These are phyloP conservation scores for Parauchenoglanis punctatus DNA, from an alignment of 2,797 vertebrate species.

Conservation along the genomic window DNA sequence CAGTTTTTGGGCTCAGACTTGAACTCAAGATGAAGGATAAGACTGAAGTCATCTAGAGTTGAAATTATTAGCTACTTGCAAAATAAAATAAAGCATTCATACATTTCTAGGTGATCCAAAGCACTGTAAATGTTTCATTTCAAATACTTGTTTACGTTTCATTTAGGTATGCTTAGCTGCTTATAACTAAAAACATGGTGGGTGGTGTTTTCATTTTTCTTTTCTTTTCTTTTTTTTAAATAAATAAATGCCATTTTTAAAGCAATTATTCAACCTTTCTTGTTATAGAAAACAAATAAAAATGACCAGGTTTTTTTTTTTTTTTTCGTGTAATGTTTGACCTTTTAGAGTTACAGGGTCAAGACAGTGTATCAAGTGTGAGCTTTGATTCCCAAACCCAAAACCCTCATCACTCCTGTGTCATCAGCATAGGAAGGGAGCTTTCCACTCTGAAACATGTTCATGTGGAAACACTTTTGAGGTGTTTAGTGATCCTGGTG, in stretches of 20 bases:
- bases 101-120: background rate
- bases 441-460: background rate
- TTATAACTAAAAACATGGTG: conserved; percentile 61
- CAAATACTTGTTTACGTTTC: conserved; percentile 43
- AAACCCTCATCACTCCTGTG: background rate
- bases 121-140: conserved; percentile 6
- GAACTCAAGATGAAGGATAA: background rate
- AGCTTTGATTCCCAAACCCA: background rate
- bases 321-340: background rate
- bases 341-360: background rate
- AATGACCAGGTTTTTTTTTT: background rate
- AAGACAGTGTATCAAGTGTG: background rate
- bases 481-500: background rate
- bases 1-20: background rate
- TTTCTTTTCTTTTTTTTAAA: conserved; percentile 41
- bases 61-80: background rate
- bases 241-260: conserved; percentile 80
- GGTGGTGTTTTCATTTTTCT: conserved; percentile 34
- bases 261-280: conserved; percentile 44
- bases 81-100: background rate
- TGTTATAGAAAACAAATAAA: background rate
- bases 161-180: conserved; percentile 55
- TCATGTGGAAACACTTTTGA: background rate
- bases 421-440: background rate
- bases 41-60: background rate